phyloP scores from a whole-genome alignment of 37 sponge, comb jelly and placozoan species.

The Eunapius fragilis region DNA sequence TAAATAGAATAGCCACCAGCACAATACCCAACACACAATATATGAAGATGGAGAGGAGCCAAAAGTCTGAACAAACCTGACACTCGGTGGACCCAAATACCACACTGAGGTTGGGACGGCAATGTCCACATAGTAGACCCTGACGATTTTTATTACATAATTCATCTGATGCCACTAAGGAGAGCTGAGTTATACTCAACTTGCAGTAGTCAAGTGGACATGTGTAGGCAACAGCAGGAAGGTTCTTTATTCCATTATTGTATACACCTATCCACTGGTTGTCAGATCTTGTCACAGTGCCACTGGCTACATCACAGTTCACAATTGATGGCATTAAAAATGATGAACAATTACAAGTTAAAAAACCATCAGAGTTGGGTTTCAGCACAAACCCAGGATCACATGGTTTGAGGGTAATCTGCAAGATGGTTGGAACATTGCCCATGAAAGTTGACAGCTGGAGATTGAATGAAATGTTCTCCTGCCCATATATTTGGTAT shows the following conservation, averaged over 20 bases:
- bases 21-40: conserved; percentile 9
- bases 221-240: background rate
- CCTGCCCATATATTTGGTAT: conserved; percentile 20
- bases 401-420: no score
- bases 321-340: background rate
- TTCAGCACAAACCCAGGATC: no score
- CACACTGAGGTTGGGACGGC: conserved; percentile 8
- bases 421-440: background rate
- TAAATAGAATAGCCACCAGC: no score
- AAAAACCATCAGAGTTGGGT: background rate
- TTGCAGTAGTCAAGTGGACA: conserved; percentile 26
- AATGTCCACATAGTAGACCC: conserved; percentile 44
- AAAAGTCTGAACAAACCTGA: conserved; percentile 23
- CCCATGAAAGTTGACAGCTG: background rate
- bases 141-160: conserved; percentile 6
- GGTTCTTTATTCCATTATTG: background rate
- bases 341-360: background rate
- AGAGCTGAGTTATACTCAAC: background rate
- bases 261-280: conserved; percentile 22
- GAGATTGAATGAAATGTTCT: background rate
- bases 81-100: conserved; percentile 25
- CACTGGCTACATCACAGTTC: conserved; percentile 5
- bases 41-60: conserved; percentile 16
- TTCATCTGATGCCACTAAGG: background rate
- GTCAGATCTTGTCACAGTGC: background rate